Evolutionary conservation across 2,113 vertebrate genomes (phyloP).

Genomic region (Callospermophilus lateralis): DNA sequence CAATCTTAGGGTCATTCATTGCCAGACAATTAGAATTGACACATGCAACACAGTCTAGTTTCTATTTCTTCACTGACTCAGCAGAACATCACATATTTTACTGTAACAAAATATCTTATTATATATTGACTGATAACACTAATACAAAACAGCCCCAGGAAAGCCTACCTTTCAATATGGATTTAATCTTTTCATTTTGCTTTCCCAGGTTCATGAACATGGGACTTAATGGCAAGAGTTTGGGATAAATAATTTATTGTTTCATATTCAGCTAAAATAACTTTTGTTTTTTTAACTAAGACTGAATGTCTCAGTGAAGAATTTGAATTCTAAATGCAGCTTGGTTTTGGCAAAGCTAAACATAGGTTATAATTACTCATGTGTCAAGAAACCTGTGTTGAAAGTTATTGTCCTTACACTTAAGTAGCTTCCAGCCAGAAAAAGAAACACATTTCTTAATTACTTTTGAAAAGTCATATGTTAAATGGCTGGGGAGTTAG

Average conservation of each 20-base stretch:
- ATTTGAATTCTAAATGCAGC: slow-evolving; percentile 24
- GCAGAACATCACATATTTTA: neutral
- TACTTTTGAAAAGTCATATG: slow-evolving; percentile 51
- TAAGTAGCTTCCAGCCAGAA: neutral
- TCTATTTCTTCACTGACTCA: neutral
- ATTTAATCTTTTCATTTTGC: neutral
- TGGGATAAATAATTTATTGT: slow-evolving; percentile 28
- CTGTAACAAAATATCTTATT: neutral
- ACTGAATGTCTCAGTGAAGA: neutral
- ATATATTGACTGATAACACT: neutral
- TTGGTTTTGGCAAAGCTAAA: slow-evolving; percentile 44
- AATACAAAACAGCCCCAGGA: neutral
- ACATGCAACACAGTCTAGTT: neutral
- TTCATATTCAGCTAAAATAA: slow-evolving; percentile 5
- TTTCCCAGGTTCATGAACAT: neutral
- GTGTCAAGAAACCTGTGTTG: neutral
- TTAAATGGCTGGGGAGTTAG: neutral
- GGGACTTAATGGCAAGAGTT: neutral
- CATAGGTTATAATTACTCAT: neutral
- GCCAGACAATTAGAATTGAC: neutral
- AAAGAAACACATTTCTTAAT: slow-evolving; percentile 41
- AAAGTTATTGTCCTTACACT: neutral
- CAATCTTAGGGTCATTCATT: neutral
- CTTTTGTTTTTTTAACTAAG: neutral
- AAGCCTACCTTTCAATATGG: neutral